Conservation (phyloP, 2,113 vertebrate species). For the Cephalopterus ornatus region DNA sequence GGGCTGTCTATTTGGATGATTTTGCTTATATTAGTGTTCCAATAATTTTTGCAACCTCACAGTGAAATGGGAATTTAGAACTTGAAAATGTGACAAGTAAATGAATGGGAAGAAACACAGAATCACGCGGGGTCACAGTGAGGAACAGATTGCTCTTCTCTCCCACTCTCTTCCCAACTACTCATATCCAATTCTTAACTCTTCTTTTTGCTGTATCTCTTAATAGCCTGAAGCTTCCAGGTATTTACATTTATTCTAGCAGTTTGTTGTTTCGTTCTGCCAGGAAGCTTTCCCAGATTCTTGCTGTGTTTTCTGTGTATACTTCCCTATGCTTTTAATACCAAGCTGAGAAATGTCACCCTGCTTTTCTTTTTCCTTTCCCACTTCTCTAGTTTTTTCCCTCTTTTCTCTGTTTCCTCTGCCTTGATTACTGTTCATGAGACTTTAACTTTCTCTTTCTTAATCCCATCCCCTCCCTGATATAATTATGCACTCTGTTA, state of each 20-base stretch:
- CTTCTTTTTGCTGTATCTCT: not conserved
- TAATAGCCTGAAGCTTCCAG: not conserved
- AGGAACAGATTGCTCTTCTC: not conserved
- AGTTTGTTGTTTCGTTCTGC: not conserved
- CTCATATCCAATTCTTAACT: not conserved
- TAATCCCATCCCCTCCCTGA: not conserved
- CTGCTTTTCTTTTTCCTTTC: not conserved
- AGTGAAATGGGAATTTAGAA: not conserved
- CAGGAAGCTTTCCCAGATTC: not conserved
- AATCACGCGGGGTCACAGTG: not conserved
- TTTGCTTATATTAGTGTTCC: not conserved
- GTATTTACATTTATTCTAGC: not conserved
- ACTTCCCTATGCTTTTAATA: not conserved
- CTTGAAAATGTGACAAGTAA: not conserved
- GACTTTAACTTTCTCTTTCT: not conserved
- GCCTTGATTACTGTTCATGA: not conserved
- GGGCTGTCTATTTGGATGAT: slow-evolving; percentile 4
- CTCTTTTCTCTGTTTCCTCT: not conserved
- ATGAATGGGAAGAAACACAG: not conserved
- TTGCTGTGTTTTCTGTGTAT: not conserved
- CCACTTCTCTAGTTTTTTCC: not conserved
- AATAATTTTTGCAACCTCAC: not conserved
- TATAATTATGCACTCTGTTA: not conserved
- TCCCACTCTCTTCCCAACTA: not conserved
- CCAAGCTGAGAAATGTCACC: not conserved